Conservation (phyloP, 2,888 invertebrate genomes). For the Tenthredo notha region DNA sequence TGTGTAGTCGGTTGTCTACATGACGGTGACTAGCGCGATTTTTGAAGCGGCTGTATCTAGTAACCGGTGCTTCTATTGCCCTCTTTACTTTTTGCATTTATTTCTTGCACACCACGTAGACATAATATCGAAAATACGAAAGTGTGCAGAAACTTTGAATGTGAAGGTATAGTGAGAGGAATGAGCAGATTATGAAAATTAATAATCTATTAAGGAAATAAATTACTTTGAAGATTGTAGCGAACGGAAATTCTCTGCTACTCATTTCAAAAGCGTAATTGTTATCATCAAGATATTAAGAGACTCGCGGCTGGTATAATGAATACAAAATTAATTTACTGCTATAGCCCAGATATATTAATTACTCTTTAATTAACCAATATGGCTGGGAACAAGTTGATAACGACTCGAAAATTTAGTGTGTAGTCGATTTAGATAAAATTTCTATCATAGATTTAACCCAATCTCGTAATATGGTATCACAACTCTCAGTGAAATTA, state of each 20-base stretch:
- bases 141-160: neutral
- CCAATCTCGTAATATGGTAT: neutral
- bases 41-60: too few species aligned
- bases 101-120: too few species aligned
- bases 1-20: too few species aligned
- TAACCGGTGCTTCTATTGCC: too few species aligned
- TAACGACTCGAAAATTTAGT: neutral
- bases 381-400: neutral
- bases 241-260: neutral
- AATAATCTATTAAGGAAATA: constrained; percentile 27
- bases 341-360: neutral
- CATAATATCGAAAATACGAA: neutral
- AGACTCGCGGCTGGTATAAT: constrained; percentile 2
- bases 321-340: neutral
- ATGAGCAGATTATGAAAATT: constrained; percentile 10
- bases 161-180: neutral
- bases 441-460: neutral
- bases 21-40: too few species aligned
- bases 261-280: constrained; percentile 2
- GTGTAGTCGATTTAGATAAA: neutral
- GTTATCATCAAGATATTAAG: constrained; percentile 2
- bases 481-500: neutral
- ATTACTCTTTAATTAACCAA: neutral
- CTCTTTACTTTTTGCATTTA: too few species aligned
- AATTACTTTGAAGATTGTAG: neutral